Evolutionary conservation across 2,113 vertebrate species (phyloP).

Genomic region (Sarotherodon lohbergeri): DNA sequence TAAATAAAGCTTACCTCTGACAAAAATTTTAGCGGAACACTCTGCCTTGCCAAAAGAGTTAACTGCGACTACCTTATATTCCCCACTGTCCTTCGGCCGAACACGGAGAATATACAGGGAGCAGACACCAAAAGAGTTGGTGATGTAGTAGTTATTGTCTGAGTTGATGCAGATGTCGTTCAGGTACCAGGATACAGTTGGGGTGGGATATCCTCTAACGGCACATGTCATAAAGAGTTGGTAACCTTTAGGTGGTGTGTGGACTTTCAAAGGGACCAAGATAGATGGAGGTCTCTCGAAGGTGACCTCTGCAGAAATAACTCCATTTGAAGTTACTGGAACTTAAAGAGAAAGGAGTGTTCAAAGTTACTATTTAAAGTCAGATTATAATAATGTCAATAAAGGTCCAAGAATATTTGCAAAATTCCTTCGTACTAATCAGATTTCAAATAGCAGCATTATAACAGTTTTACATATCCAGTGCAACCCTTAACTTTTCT

Average conservation of each 20-base stretch:
- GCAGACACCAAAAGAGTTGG: constrained; percentile 82
- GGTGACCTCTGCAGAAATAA: constrained; percentile 21
- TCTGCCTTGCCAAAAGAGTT: constrained; percentile 75
- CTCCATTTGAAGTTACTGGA: constrained; percentile 29
- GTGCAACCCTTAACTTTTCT: background rate
- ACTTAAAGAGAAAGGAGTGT: constrained; percentile 17
- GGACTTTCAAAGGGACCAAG: constrained; percentile 79
- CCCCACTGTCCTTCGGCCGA: constrained; percentile 67
- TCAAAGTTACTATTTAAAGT: background rate
- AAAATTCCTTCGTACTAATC: background rate
- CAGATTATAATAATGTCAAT: background rate
- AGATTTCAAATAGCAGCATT: background rate
- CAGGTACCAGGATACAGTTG: constrained; percentile 82
- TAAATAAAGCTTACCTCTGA: constrained; percentile 72
- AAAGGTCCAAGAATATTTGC: background rate
- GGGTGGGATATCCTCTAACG: constrained; percentile 72
- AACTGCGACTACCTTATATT: constrained; percentile 79
- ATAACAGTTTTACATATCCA: background rate
- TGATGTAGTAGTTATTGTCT: constrained; percentile 74
- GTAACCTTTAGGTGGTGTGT: constrained; percentile 77
- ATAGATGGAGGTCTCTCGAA: constrained; percentile 78
- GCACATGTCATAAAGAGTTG: constrained; percentile 87
- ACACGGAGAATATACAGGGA: constrained; percentile 79
- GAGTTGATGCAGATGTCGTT: constrained; percentile 74
- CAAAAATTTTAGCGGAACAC: constrained; percentile 74